Evolutionary conservation across 2,113 vertebrate species (phyloP).

Genomic region (Crotalus helleri): DNA sequence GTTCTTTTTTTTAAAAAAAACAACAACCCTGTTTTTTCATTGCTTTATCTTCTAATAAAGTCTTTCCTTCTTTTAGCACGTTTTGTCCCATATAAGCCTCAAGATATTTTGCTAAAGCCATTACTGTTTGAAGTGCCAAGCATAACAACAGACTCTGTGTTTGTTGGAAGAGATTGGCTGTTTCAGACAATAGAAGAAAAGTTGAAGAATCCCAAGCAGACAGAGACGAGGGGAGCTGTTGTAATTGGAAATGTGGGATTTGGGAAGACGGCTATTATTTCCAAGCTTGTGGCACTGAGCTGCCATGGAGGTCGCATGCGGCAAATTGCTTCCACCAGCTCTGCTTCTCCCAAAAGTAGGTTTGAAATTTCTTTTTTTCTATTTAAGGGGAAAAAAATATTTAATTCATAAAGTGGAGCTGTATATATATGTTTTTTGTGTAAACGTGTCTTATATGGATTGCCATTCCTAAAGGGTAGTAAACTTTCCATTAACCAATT

Average conservation of each 20-base stretch:
- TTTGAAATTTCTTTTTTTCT: background rate
- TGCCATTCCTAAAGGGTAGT: background rate
- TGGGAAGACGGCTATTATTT: slow-evolving; percentile 93
- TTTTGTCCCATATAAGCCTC: slow-evolving; percentile 91
- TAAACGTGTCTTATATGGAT: background rate
- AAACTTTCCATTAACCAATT: background rate
- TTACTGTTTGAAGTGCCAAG: slow-evolving; percentile 96
- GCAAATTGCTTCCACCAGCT: slow-evolving; percentile 94
- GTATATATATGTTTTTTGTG: background rate
- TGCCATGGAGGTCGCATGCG: slow-evolving; percentile 97
- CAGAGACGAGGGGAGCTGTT: slow-evolving; percentile 78
- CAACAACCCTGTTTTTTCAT: background rate
- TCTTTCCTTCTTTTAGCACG: slow-evolving; percentile 72
- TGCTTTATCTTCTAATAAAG: slow-evolving; percentile 35
- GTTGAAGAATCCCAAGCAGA: slow-evolving; percentile 70
- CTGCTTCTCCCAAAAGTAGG: slow-evolving; percentile 86
- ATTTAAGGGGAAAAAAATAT: background rate
- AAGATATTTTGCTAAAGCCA: slow-evolving; percentile 96
- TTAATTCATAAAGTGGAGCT: background rate
- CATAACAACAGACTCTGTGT: slow-evolving; percentile 96
- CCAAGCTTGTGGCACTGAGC: slow-evolving; percentile 93
- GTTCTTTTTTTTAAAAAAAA: background rate
- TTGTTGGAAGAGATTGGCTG: slow-evolving; percentile 95
- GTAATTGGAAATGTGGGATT: slow-evolving; percentile 92
- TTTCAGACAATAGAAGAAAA: slow-evolving; percentile 86